Conservation (phyloP, 2,797 vertebrate genomes). For the Falco biarmicus region DNA sequence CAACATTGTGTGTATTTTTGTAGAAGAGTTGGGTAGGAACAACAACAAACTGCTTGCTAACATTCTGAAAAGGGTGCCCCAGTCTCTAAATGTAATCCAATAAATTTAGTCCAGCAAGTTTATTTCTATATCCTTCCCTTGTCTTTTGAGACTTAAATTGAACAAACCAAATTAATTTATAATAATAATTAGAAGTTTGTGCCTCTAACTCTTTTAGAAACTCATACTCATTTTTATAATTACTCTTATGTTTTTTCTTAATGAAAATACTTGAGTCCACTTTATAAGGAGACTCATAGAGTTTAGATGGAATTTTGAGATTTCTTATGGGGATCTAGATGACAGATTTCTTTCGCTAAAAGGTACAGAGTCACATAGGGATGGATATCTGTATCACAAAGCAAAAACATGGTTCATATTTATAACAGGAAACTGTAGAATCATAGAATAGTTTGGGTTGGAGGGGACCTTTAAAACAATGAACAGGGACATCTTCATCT, state of each 20-base stretch:
- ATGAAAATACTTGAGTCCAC: background rate
- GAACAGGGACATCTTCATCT: too few species aligned
- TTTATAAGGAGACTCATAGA: background rate
- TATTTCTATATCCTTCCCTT: background rate
- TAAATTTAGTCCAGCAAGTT: background rate
- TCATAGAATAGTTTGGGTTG: too few species aligned
- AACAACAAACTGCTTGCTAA: background rate
- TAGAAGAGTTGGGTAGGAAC: background rate
- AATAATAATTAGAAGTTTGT: conserved; percentile 2
- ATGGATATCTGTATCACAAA: background rate
- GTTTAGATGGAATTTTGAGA: background rate
- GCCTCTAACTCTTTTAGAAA: conserved; percentile 31
- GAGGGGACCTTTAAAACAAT: too few species aligned
- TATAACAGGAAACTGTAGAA: background rate
- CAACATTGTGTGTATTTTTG: background rate
- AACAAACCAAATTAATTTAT: background rate
- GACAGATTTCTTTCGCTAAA: background rate
- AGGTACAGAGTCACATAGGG: background rate
- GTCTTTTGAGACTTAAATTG: background rate
- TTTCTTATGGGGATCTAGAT: background rate
- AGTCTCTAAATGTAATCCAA: background rate
- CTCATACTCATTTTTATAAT: background rate
- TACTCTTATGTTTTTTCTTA: background rate
- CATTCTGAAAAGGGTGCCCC: background rate
- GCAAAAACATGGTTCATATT: background rate